These are phyloP conservation scores for Protomyctophum bolini DNA, from an alignment of 2,113 vertebrate genomes.

Conservation along the genomic window DNA sequence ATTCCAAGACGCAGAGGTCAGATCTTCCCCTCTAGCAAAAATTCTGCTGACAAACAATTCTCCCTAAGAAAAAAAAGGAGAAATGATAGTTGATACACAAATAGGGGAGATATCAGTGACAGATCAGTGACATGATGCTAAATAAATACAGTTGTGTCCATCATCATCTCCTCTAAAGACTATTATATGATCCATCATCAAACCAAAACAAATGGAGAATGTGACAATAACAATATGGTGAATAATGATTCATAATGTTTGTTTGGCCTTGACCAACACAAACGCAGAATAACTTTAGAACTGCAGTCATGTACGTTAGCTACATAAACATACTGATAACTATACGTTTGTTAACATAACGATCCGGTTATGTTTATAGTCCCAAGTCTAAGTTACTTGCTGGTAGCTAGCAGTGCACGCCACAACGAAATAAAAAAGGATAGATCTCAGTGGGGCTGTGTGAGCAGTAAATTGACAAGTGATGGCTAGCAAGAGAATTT, in stretches of 20 bases:
- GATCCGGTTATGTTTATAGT: background rate
- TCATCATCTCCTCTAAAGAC: no score
- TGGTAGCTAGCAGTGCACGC: constrained; percentile 3
- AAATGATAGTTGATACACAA: constrained; percentile 8
- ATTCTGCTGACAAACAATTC: constrained; percentile 71
- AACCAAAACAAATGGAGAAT: no score
- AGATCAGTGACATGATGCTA: no score
- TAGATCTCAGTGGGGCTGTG: background rate
- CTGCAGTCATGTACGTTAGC: no score
- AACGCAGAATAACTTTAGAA: no score
- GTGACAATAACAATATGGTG: background rate
- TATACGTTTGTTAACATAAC: background rate
- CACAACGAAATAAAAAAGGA: background rate
- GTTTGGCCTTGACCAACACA: background rate
- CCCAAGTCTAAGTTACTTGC: background rate
- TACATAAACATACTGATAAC: background rate
- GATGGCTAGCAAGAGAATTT: constrained; percentile 40
- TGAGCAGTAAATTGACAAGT: background rate
- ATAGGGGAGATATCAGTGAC: no score
- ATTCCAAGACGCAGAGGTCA: constrained; percentile 68
- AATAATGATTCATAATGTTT: background rate
- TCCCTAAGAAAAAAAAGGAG: constrained; percentile 68
- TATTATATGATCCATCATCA: no score
- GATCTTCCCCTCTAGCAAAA: constrained; percentile 74
- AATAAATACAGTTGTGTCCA: no score